Evolutionary conservation across 2,888 invertebrate genomes (phyloP), one percentile per base, ranked within the genome.

Genomic region (Ochropleura leucogaster): DNA sequence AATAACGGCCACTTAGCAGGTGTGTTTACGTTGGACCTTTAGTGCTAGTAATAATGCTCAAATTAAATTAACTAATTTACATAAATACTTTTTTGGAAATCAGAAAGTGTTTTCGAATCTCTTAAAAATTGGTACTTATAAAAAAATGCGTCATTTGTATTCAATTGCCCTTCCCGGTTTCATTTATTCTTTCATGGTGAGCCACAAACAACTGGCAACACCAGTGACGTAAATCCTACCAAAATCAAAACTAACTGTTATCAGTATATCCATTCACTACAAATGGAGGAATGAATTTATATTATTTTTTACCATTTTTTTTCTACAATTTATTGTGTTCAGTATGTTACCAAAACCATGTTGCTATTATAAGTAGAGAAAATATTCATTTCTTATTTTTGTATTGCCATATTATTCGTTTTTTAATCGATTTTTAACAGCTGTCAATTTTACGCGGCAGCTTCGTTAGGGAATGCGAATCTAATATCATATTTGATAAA

Each of bases 281-380:
- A 40, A 67, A 72, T 83, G 83, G 69, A 76, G 76, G 53, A 59
- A 70, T 64, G 3, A 60, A 55, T 74, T 59, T 76, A 65, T 69
- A 73, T 70, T n/a, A n/a, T n/a, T n/a, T 59, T 70, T 79, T 84
- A 86, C 81, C 66, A 72, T 74, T 77, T 68, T 74, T 79, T 18
- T 80, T 65, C 66, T 69, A 79, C 80, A 71, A 82, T 30, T 30
- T 30, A 30, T 79, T 87, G 87, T 87, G 87, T 87, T 87, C 88
- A 87, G 65, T 84, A 73, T 82, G 88, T 87, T 87, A 87, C 87
- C 87, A 88, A 88, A 85, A 87, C 79, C 72, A 79, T 76, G 76
- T 87, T 86, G 82, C 85, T 85, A 82, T 68, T 85, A 79, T 82
- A 68, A 79, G 44, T 85, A 86, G 63, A 73, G 71, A 46, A 51